A percentile compares a stretch with the other conserved stretches of the same genome.
Evolutionary conservation across 2,888 invertebrate genomes (phyloP).

Genomic region (Xylota segnis): DNA sequence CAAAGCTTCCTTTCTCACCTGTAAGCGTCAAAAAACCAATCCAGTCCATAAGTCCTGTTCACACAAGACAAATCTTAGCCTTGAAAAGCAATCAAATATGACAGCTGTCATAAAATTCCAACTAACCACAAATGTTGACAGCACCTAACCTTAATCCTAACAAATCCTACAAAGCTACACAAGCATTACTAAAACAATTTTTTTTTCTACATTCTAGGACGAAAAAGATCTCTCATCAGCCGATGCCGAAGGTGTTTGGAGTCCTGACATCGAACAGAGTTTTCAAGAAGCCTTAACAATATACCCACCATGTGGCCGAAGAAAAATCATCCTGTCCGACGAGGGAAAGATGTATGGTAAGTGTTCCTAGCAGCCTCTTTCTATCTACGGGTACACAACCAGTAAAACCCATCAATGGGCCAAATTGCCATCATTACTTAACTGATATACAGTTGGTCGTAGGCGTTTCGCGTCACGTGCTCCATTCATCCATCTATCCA

Average conservation of each 20-base stretch:
- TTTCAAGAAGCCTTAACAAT: slow-evolving; percentile 99
- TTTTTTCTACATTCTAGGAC: slow-evolving; percentile 85
- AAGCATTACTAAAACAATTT: neutral
- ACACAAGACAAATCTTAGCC: no score
- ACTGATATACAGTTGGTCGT: slow-evolving; percentile 63
- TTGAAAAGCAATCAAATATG: no score
- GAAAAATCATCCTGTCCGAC: slow-evolving; percentile 99
- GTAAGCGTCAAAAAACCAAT: no score
- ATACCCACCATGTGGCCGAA: slow-evolving; percentile 99
- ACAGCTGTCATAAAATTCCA: no score
- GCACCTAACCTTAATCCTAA: no score
- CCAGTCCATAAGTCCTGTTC: no score
- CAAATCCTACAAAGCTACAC: neutral
- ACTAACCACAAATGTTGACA: no score
- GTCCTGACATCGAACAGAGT: slow-evolving; percentile 99
- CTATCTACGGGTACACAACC: slow-evolving; percentile 9
- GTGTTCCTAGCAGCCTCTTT: slow-evolving; percentile 84
- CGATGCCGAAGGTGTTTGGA: slow-evolving; percentile 99
- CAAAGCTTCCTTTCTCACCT: no score
- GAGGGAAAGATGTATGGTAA: slow-evolving; percentile 99
- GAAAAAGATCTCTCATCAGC: slow-evolving; percentile 96
- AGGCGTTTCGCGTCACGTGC: slow-evolving; percentile 70
- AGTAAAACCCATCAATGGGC: slow-evolving; percentile 71
- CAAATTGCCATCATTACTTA: slow-evolving; percentile 75
- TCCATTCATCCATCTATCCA: slow-evolving; percentile 46